These are phyloP conservation scores for Adoxophyes honmai DNA, from an alignment of 1,140 invertebrate species.

Conservation along the genomic window DNA sequence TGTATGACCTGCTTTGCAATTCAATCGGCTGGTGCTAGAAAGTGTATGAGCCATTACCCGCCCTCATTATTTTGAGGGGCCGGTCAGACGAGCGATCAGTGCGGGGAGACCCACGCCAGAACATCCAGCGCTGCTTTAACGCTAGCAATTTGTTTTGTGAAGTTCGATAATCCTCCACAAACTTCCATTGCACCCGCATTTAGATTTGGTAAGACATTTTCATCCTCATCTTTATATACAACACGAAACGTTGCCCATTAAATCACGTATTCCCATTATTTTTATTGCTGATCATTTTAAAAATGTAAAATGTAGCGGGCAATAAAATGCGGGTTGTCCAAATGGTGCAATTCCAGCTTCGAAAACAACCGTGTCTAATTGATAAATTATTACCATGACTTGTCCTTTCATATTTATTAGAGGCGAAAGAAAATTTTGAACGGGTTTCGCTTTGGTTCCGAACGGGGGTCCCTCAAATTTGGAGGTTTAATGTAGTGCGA, in stretches of 20 bases:
- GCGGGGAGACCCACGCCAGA: not conserved
- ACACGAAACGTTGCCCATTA: not conserved
- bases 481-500: constrained; percentile 48
- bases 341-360: constrained; percentile 58
- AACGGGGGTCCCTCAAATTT: constrained; percentile 42
- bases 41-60: constrained; percentile 59
- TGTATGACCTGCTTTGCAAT: constrained; percentile 51
- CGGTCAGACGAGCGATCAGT: constrained; percentile 38
- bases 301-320: constrained; percentile 46
- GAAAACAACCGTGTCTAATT: constrained; percentile 66
- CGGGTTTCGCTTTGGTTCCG: constrained; percentile 36
- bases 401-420: constrained; percentile 60
- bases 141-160: too few relatives aligned
- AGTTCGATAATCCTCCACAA: too few relatives aligned
- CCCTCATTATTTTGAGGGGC: constrained; percentile 49
- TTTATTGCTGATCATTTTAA: constrained; percentile 43
- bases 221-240: not conserved
- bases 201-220: too few relatives aligned
- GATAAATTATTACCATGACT: constrained; percentile 69
- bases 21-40: constrained; percentile 47
- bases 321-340: constrained; percentile 55
- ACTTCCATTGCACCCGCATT: too few relatives aligned
- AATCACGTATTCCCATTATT: constrained; percentile 26
- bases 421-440: constrained; percentile 65
- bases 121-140: too few relatives aligned